Conservation (phyloP, 2,113 vertebrate genomes). For the Todiramphus saurophagus region DNA sequence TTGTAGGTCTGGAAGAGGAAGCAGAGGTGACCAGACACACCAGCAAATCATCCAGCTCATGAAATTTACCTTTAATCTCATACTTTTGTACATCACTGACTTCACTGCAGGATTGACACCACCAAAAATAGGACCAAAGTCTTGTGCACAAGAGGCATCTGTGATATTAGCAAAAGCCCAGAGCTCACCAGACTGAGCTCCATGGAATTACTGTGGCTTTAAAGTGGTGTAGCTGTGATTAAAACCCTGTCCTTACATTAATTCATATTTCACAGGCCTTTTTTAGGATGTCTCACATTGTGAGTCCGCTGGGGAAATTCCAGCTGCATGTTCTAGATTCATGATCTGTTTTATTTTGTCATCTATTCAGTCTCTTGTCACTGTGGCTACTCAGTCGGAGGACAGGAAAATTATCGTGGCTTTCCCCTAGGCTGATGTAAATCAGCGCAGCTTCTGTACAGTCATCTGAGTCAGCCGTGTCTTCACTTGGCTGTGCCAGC, state of each 20-base stretch:
- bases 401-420: neutral
- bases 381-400: neutral
- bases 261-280: neutral
- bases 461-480: neutral
- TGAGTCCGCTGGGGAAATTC: neutral
- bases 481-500: neutral
- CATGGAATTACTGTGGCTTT: neutral
- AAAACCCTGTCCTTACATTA: neutral
- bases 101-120: neutral
- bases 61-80: neutral
- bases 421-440: neutral
- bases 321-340: neutral
- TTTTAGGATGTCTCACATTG: neutral
- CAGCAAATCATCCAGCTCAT: neutral
- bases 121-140: neutral
- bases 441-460: neutral
- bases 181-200: neutral
- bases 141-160: neutral
- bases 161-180: neutral
- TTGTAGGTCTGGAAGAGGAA: neutral
- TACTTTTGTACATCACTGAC: neutral
- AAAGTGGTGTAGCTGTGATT: neutral
- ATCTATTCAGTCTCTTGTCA: neutral
- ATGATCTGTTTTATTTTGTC: constrained; percentile 18
- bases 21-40: neutral